phyloP scores from a whole-genome alignment of 2,113 vertebrate species.

The Clupea harengus region DNA sequence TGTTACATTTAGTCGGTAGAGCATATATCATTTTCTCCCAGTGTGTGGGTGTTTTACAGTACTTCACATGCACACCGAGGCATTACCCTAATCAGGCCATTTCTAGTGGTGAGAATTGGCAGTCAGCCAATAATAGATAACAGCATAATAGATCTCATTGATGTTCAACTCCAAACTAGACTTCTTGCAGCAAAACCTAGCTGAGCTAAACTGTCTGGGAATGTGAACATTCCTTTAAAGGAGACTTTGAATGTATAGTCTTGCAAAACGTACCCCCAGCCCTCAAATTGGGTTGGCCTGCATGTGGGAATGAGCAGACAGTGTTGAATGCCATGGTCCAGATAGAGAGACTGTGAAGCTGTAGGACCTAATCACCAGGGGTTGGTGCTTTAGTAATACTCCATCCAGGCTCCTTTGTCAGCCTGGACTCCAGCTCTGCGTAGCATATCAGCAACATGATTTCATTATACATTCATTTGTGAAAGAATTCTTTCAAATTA shows the following conservation, averaged over 20 bases:
- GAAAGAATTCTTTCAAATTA: background rate
- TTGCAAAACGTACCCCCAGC: too few species aligned
- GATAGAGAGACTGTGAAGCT: background rate
- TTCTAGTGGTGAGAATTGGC: background rate
- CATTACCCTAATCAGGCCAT: background rate
- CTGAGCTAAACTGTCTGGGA: slow-evolving; percentile 23
- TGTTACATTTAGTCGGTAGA: background rate
- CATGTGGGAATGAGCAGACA: background rate
- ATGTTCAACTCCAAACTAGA: background rate
- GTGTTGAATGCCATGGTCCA: background rate
- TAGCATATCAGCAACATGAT: background rate
- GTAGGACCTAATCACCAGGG: background rate
- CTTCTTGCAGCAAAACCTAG: background rate
- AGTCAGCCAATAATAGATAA: background rate
- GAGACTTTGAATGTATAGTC: background rate
- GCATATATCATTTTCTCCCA: too few species aligned
- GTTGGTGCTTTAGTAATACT: background rate
- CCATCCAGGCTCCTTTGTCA: background rate
- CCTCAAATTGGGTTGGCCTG: background rate
- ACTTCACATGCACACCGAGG: too few species aligned
- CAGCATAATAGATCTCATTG: background rate
- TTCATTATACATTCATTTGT: background rate
- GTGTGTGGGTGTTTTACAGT: too few species aligned
- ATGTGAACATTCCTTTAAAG: slow-evolving; percentile 7
- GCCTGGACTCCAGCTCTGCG: background rate